phyloP scores from a whole-genome alignment of 2,113 vertebrate species.

The Hyla sarda region DNA sequence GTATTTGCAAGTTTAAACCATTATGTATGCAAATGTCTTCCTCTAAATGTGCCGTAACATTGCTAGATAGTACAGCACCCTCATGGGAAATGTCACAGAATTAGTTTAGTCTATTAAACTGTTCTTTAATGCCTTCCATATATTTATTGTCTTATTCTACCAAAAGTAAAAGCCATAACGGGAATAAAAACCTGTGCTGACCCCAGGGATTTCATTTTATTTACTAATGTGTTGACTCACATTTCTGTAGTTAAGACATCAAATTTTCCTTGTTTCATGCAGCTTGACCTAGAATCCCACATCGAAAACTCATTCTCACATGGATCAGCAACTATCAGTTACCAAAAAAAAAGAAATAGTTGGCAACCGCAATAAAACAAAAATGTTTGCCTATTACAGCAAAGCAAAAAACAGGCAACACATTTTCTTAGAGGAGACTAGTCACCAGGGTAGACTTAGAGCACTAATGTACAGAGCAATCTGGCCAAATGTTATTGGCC shows the following conservation, averaged over 20 bases:
- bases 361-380: background rate
- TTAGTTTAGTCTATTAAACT: conserved; percentile 37
- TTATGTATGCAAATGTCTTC: conserved; percentile 56
- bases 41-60: conserved; percentile 16
- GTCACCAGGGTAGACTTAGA: too few species aligned
- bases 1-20: conserved; percentile 51
- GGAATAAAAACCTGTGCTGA: background rate
- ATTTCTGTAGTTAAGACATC: background rate
- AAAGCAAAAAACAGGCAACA: background rate
- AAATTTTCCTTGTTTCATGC: background rate
- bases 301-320: background rate
- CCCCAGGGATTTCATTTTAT: conserved; percentile 12
- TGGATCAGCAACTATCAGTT: background rate
- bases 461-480: too few species aligned
- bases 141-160: conserved; percentile 35
- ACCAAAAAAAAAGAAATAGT: background rate
- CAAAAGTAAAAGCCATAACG: conserved; percentile 11
- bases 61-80: background rate
- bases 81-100: conserved; percentile 42
- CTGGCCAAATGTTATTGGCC: too few species aligned
- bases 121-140: conserved; percentile 22
- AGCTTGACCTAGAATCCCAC: background rate
- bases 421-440: too few species aligned
- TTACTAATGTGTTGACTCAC: conserved; percentile 40
- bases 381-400: background rate